Conservation (phyloP, 2,113 vertebrate genomes). For the Poecile atricapillus region DNA sequence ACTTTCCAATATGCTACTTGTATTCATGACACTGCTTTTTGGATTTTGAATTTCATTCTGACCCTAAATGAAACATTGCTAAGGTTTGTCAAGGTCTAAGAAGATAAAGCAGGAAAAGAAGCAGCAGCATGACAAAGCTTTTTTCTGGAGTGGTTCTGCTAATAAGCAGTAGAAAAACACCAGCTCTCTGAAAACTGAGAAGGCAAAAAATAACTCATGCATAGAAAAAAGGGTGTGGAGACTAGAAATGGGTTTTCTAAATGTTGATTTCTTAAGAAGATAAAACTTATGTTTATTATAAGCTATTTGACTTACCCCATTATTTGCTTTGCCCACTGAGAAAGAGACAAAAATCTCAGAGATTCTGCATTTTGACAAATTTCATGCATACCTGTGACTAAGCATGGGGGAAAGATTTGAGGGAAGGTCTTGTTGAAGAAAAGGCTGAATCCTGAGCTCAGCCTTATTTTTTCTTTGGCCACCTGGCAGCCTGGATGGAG, state of each 20-base stretch:
- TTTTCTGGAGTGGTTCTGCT: neutral
- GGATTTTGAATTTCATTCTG: neutral
- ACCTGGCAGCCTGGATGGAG: neutral
- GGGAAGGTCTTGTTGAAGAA: neutral
- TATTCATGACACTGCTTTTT: neutral
- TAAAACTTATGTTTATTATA: neutral
- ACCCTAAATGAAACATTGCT: neutral
- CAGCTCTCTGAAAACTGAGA: neutral
- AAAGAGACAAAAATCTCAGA: neutral
- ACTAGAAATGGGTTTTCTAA: neutral
- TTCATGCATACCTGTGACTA: neutral
- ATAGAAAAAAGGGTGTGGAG: neutral
- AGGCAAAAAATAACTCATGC: neutral
- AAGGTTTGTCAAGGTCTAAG: neutral
- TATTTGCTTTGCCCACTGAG: neutral
- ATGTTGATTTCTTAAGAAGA: neutral
- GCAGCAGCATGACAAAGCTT: neutral
- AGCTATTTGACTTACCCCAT: neutral
- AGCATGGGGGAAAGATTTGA: neutral
- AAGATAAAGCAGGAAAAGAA: neutral
- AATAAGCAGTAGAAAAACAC: neutral
- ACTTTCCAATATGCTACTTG: neutral
- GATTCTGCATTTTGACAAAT: neutral
- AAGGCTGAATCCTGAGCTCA: neutral
- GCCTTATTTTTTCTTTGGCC: neutral